Conservation (phyloP, 2,797 vertebrate genomes). For the Acrossocheilus fasciatus region DNA sequence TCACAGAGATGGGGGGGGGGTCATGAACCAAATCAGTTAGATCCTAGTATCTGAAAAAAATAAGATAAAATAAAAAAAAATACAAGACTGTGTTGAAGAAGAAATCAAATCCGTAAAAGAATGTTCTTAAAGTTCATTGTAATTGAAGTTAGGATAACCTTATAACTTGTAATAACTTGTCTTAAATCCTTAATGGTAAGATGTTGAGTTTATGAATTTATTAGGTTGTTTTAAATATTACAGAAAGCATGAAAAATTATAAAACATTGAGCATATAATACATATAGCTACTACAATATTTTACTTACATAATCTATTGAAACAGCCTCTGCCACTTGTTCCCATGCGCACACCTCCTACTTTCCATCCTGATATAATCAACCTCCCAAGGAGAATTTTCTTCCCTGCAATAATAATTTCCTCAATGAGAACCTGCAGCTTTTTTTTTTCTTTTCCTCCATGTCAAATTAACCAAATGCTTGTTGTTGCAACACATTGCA, state of each 20-base stretch:
- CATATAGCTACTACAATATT: background rate
- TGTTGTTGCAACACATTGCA: background rate
- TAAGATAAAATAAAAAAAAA: background rate
- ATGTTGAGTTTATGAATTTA: background rate
- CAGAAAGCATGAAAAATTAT: background rate
- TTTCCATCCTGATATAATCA: background rate
- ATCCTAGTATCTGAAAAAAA: background rate
- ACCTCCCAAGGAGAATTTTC: background rate
- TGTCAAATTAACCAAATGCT: background rate
- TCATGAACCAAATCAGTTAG: background rate
- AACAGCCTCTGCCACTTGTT: background rate
- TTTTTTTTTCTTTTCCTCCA: background rate
- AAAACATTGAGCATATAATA: background rate
- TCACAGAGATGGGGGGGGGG: background rate
- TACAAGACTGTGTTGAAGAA: background rate
- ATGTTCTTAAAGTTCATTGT: background rate
- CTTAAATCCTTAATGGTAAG: background rate
- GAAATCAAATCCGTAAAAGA: background rate
- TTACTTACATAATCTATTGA: background rate
- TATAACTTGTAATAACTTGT: no score
- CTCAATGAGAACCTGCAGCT: background rate
- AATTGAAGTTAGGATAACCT: no score
- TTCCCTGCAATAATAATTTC: background rate
- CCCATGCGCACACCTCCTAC: background rate
- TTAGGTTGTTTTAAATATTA: background rate